phyloP scores from a whole-genome alignment of 2,797 vertebrate genomes.

The Numenius phaeopus region DNA sequence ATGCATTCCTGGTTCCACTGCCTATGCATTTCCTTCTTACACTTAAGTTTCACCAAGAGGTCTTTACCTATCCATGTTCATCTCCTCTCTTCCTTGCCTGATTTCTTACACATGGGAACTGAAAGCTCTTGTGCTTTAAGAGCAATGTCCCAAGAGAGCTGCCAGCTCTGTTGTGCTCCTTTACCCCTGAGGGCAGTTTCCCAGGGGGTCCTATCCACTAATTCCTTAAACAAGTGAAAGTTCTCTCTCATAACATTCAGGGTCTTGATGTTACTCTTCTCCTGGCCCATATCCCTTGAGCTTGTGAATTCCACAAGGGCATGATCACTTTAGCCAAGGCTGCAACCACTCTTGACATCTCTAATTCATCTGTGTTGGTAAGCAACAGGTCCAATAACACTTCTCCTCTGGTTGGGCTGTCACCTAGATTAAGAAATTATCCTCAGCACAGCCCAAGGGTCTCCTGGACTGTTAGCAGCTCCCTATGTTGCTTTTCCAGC shows the following conservation, averaged over 20 bases:
- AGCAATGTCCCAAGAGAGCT: background rate
- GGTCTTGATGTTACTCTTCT: background rate
- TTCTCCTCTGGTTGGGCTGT: background rate
- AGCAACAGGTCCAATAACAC: background rate
- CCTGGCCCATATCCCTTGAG: background rate
- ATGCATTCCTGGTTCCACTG: background rate
- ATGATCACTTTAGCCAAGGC: background rate
- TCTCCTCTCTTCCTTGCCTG: background rate
- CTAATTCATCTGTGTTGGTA: background rate
- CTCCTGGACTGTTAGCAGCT: too few relatives aligned
- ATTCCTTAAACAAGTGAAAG: background rate
- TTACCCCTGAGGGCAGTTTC: background rate
- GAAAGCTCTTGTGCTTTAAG: background rate
- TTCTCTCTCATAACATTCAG: background rate
- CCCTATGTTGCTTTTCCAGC: too few relatives aligned
- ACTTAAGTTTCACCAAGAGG: background rate
- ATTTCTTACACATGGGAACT: background rate
- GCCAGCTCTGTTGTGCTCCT: background rate
- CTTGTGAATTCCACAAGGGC: background rate
- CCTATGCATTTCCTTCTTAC: background rate
- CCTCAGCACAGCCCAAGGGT: background rate
- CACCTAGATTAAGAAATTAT: background rate
- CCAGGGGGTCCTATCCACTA: background rate
- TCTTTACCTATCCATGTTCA: background rate
- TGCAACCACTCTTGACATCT: background rate